phyloP scores from a whole-genome alignment of 2,113 vertebrate genomes.

The Hypomesus transpacificus region DNA sequence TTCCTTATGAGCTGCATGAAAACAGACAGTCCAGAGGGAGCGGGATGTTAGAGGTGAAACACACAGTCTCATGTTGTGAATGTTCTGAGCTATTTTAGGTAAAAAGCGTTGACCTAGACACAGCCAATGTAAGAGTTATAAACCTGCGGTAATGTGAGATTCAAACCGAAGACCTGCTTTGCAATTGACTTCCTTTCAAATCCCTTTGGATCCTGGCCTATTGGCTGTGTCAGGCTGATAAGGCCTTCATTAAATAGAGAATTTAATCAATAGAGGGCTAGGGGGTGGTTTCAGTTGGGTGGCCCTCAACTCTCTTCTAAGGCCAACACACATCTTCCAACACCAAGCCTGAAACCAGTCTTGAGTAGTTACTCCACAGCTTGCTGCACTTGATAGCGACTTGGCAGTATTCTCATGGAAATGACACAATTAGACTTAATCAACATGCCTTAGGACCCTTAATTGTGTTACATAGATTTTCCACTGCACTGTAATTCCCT shows the following conservation, averaged over 20 bases:
- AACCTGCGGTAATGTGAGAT: no score
- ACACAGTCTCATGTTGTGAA: no score
- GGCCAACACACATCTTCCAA: background rate
- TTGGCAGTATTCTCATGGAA: constrained; percentile 29
- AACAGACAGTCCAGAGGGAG: no score
- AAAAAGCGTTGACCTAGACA: no score
- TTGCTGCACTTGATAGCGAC: constrained; percentile 14
- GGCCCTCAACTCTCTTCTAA: background rate
- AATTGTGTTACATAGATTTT: constrained; percentile 36
- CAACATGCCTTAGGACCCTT: constrained; percentile 3
- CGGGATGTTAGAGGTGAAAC: no score
- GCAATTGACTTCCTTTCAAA: background rate
- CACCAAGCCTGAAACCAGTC: background rate
- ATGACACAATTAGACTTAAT: constrained; percentile 38
- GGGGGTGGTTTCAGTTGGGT: background rate
- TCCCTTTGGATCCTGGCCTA: constrained; percentile 1
- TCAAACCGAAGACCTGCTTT: background rate
- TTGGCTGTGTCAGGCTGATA: constrained; percentile 1
- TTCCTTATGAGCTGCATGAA: constrained; percentile 5
- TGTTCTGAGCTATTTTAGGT: no score
- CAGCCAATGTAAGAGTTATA: no score
- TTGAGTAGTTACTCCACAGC: constrained; percentile 10
- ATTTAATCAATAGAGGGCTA: background rate
- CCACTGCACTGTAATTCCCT: constrained; percentile 28
- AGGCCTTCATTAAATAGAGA: background rate